phyloP scores from a whole-genome alignment of 2,797 vertebrate genomes.

The Zonotrichia albicollis region DNA sequence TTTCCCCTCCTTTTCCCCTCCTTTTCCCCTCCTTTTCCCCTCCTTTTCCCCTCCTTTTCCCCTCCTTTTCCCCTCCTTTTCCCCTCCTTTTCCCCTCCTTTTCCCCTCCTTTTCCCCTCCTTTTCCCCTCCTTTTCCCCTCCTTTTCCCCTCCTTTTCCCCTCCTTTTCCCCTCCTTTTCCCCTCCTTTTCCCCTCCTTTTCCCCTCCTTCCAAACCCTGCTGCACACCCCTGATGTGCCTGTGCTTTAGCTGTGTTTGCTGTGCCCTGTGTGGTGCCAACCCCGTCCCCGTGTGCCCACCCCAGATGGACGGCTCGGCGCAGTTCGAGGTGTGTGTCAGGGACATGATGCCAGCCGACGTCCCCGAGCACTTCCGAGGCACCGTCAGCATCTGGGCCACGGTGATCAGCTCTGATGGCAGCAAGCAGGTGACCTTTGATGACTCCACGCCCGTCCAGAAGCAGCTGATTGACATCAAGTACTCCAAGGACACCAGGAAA shows the following conservation, averaged over 20 bases:
- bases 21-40: no score
- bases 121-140: no score
- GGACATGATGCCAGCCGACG: slow-evolving; percentile 91
- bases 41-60: no score
- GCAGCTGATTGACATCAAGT: slow-evolving; percentile 92
- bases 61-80: no score
- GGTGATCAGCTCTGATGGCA: slow-evolving; percentile 84
- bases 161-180: no score
- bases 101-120: no score
- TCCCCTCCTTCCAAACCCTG: background rate
- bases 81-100: no score
- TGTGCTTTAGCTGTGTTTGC: background rate
- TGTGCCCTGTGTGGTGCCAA: background rate
- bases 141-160: no score
- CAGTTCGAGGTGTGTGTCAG: slow-evolving; percentile 87
- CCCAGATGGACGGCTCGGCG: slow-evolving; percentile 86
- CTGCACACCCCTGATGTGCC: background rate
- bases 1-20: no score
- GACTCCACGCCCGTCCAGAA: slow-evolving; percentile 91
- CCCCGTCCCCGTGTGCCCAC: background rate
- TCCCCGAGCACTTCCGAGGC: slow-evolving; percentile 92
- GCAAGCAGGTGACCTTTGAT: slow-evolving; percentile 87
- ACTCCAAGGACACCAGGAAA: slow-evolving; percentile 91
- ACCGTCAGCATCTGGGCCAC: slow-evolving; percentile 89
- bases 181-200: no score